These are phyloP conservation scores for Ridgeia piscesae DNA, from an alignment of 1,140 invertebrate genomes.

Conservation along the genomic window DNA sequence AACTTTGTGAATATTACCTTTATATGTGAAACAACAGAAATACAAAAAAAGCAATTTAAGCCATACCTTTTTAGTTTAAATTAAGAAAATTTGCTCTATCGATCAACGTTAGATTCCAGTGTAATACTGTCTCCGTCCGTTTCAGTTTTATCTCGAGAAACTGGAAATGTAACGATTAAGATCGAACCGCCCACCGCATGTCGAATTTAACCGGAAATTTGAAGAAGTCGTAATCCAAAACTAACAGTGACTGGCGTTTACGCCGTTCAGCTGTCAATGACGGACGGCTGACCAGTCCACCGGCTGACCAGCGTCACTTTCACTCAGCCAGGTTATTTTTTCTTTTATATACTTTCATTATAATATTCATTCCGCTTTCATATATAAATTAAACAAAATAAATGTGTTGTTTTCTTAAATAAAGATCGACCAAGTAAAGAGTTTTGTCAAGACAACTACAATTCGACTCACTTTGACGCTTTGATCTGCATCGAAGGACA, in stretches of 20 bases:
- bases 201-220: neutral
- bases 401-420: neutral
- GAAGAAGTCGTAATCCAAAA: neutral
- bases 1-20: too few species aligned
- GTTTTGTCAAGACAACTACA: too few species aligned
- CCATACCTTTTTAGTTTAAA: too few species aligned
- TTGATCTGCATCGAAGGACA: too few species aligned
- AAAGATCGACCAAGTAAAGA: too few species aligned
- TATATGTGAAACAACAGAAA: too few species aligned
- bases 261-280: neutral
- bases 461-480: too few species aligned
- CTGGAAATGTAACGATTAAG: neutral
- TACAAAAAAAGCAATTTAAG: too few species aligned
- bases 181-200: neutral
- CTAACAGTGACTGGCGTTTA: neutral
- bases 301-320: too few species aligned
- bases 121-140: neutral
- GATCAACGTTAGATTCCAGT: neutral
- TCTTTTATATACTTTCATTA: neutral
- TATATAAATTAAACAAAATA: neutral
- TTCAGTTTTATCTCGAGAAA: neutral
- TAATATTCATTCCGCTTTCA: neutral
- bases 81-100: neutral
- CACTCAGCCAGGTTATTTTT: neutral
- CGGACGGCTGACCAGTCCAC: neutral